phyloP scores from a whole-genome alignment of 2,113 vertebrate genomes.

The Tachysurus fulvidraco region DNA sequence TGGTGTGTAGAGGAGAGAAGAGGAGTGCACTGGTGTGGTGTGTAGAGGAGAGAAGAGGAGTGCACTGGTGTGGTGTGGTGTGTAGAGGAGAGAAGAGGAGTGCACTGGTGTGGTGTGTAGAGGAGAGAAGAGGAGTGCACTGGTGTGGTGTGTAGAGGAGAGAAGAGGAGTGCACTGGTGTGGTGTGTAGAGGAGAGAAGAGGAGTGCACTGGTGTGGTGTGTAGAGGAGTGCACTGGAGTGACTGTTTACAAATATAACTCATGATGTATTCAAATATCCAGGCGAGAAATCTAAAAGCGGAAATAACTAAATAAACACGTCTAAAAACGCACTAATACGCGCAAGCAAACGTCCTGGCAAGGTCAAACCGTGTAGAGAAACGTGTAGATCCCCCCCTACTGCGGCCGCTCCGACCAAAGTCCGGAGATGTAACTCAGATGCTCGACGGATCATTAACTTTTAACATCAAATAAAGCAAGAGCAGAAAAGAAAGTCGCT shows the following conservation, averaged over 20 bases:
- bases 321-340: neutral
- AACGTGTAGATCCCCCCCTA: slow-evolving; percentile 58
- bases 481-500: neutral
- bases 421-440: slow-evolving; percentile 73
- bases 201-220: too few species aligned
- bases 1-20: too few species aligned
- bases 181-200: too few species aligned
- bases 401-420: slow-evolving; percentile 64
- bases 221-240: too few species aligned
- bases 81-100: too few species aligned
- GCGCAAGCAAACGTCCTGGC: slow-evolving; percentile 53
- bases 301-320: neutral
- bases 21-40: neutral
- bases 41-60: too few species aligned
- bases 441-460: slow-evolving; percentile 60
- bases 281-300: neutral
- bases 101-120: too few species aligned
- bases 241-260: neutral
- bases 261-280: neutral
- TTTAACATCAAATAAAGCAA: slow-evolving; percentile 20
- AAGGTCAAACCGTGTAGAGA: slow-evolving; percentile 69
- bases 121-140: too few species aligned
- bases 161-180: too few species aligned
- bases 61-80: too few species aligned
- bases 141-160: neutral